These are phyloP conservation scores for Oreochromis niloticus DNA, from an alignment of 2,113 vertebrate species.

Conservation along the genomic window DNA sequence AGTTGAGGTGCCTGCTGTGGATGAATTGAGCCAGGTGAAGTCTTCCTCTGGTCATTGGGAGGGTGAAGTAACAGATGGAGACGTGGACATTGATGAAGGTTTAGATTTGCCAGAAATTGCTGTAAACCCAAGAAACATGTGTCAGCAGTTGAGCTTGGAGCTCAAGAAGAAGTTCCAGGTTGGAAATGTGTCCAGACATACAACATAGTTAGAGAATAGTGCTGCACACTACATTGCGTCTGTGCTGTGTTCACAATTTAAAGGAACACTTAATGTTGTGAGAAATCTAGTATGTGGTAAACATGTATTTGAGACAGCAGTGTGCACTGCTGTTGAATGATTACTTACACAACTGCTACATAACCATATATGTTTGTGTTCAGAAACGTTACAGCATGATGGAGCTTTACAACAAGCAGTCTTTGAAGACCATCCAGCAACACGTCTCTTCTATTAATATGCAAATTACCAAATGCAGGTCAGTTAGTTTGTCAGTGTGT, in stretches of 20 bases:
- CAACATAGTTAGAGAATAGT: neutral
- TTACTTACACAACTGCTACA: neutral
- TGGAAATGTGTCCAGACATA: neutral
- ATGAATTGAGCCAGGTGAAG: conserved; percentile 9
- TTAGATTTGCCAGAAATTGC: neutral
- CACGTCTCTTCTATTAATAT: conserved; percentile 73
- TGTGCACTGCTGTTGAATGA: neutral
- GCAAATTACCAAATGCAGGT: conserved; percentile 81
- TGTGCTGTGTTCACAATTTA: neutral
- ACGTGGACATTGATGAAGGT: conserved; percentile 25
- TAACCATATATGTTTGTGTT: conserved; percentile 6
- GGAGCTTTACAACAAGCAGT: conserved; percentile 80
- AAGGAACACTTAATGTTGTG: neutral
- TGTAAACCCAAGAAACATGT: conserved; percentile 52
- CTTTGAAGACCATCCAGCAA: conserved; percentile 75
- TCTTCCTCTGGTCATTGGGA: conserved; percentile 45
- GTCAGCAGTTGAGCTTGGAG: conserved; percentile 77
- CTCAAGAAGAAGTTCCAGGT: conserved; percentile 81
- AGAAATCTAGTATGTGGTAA: neutral
- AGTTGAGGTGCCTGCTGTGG: conserved; percentile 26
- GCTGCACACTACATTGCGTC: neutral
- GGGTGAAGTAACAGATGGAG: conserved; percentile 1
- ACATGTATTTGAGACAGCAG: neutral
- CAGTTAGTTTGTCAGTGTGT: conserved; percentile 19
- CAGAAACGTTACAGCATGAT: conserved; percentile 69